These are phyloP conservation scores for Lasioglossum pauxillum DNA, from an alignment of 2,888 invertebrate species.

Conservation along the genomic window DNA sequence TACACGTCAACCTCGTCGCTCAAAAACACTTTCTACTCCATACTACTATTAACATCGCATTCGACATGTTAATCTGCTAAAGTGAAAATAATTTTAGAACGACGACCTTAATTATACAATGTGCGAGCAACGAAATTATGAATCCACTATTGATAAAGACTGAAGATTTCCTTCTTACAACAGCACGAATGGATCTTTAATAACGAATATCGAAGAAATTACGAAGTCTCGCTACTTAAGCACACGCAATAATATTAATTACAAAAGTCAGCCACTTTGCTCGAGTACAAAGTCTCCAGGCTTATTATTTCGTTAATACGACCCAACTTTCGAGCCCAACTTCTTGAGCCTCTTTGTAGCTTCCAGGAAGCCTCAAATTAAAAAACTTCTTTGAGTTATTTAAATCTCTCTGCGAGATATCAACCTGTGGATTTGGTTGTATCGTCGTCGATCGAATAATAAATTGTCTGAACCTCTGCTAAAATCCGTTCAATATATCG, in stretches of 20 bases:
- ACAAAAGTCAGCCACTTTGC: slow-evolving; percentile 34
- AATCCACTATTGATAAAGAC: neutral
- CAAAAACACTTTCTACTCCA: too few relatives aligned
- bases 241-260: slow-evolving; percentile 53
- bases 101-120: neutral
- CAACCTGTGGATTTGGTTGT: too few relatives aligned
- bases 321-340: slow-evolving; percentile 23
- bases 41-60: too few relatives aligned
- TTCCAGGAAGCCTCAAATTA: slow-evolving; percentile 44
- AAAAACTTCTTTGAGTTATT: slow-evolving; percentile 42
- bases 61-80: neutral
- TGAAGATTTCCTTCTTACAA: neutral
- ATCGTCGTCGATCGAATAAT: too few relatives aligned
- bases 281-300: slow-evolving; percentile 23
- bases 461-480: too few relatives aligned
- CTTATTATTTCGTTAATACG: slow-evolving; percentile 53
- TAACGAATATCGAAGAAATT: slow-evolving; percentile 43
- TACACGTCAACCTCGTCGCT: too few relatives aligned
- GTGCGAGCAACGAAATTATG: neutral
- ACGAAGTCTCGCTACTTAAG: slow-evolving; percentile 38
- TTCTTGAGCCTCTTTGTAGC: slow-evolving; percentile 4
- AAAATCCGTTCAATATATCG: too few relatives aligned
- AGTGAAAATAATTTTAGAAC: neutral
- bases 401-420: neutral
- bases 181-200: slow-evolving; percentile 18